These are phyloP conservation scores for Oithona nana DNA, from an alignment of 2,888 invertebrate genomes.

Conservation along the genomic window DNA sequence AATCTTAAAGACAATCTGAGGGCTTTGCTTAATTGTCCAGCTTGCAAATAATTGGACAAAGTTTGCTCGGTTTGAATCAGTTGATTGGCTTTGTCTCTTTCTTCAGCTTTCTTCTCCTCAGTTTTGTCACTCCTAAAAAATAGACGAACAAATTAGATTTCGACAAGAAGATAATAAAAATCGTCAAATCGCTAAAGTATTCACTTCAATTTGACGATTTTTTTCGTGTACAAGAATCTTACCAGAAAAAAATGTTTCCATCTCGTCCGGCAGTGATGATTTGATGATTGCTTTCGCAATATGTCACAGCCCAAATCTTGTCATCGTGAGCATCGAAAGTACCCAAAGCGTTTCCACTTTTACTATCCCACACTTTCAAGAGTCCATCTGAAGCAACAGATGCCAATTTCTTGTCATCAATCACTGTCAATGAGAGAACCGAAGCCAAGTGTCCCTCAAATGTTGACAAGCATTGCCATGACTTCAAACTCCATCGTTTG, in stretches of 20 bases:
- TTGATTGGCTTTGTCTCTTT: background rate
- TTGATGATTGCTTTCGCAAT: background rate
- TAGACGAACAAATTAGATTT: too few relatives aligned
- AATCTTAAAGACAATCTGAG: background rate
- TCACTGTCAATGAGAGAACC: background rate
- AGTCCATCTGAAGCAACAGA: background rate
- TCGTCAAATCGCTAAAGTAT: too few relatives aligned
- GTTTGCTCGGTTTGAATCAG: background rate
- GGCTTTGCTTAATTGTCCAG: background rate
- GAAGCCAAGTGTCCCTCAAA: background rate
- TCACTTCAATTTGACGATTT: too few relatives aligned
- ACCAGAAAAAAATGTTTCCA: background rate
- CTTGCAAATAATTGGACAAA: background rate
- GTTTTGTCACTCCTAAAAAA: background rate
- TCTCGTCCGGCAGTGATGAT: background rate
- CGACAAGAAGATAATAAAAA: too few relatives aligned
- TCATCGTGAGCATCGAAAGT: background rate
- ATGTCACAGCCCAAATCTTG: background rate
- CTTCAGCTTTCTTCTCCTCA: background rate
- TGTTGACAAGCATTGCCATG: background rate
- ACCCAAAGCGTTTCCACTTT: background rate
- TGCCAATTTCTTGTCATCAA: background rate
- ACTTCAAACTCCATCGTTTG: background rate
- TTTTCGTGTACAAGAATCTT: too few relatives aligned
- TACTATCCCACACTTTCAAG: background rate